Evolutionary conservation across 2,113 vertebrate genomes (phyloP), one percentile per base, ranked within the genome.

Genomic region (Engystomops pustulosus): DNA sequence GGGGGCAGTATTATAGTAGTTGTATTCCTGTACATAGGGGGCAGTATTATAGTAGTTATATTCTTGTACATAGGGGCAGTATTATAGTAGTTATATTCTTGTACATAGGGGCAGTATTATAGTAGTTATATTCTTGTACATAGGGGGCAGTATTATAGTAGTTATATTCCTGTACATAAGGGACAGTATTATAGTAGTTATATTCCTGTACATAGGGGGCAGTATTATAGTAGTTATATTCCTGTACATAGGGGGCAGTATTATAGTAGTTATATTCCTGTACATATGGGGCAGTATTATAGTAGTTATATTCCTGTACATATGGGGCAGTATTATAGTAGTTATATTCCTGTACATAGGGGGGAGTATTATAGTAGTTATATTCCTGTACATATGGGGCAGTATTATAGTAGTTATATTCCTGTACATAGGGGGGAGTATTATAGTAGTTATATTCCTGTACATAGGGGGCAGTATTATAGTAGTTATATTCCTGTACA

Each of bases 231-330:
- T 45, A 45, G 44, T 45, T 45, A 6, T 45, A 45, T 45, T 45
- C 44, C 14, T 45, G 44, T 45, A 45, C 44, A 45, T 45, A 69
- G 55, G 55, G n/a, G 27, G 17, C 10, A 12, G 55, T 27, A 23
- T 53, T 20, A 53, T n/a, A 45, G 7, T 45, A 45, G 44, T 45
- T 45, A 45, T 45, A 45, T 45, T 45, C 44, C 14, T 45, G 44
- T 45, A 45, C 44, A 45, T 53, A 53, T 8, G 55, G 55, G 27
- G 9, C 3, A 10, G 55, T 27, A 60, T 60, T 25, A 60, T 60
- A 60, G 55, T 27, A 60, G 55, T 60, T 60, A 60, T 60, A 60
- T 25, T 60, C 23, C 12, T 60, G 55, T 60, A 60, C n/a, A 60
- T 53, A 53, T 17, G 51, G 7, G 38, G 51, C 5, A n/a, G 51